Evolutionary conservation across 2,888 invertebrate genomes (phyloP).

Genomic region (Caenorhabditis sp.): DNA sequence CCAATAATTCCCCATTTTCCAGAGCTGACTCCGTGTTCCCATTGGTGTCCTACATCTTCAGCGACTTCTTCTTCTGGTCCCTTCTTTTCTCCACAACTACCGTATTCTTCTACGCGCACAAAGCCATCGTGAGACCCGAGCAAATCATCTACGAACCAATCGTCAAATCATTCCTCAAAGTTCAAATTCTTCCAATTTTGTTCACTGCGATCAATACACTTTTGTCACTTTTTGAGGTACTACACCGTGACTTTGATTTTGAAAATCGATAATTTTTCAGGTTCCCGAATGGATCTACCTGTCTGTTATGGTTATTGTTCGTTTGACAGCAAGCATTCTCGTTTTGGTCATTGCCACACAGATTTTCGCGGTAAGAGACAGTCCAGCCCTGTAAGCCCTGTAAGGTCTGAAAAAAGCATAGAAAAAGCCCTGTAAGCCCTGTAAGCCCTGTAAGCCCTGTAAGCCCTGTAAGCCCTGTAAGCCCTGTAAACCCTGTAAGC

Average conservation of each 20-base stretch:
- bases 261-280: conserved; percentile 9
- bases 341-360: conserved; percentile 33
- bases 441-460: too few relatives aligned
- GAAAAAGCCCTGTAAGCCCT: too few relatives aligned
- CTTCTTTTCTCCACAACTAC: conserved; percentile 37
- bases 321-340: conserved; percentile 26
- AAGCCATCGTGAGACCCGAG: conserved; percentile 42
- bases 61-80: conserved; percentile 46
- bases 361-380: conserved; percentile 26
- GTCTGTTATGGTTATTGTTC: conserved; percentile 9
- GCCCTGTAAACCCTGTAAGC: too few relatives aligned
- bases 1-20: conserved; percentile 4
- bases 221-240: conserved; percentile 20
- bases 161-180: conserved; percentile 27
- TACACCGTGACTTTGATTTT: not conserved
- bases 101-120: conserved; percentile 42
- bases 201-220: conserved; percentile 40
- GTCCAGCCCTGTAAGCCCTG: too few relatives aligned
- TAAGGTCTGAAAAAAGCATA: too few relatives aligned
- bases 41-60: conserved; percentile 29
- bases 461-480: too few relatives aligned
- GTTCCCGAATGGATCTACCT: conserved; percentile 28
- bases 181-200: conserved; percentile 30
- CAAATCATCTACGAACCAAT: conserved; percentile 45
- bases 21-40: conserved; percentile 29